These are phyloP conservation scores for Triops cancriformis DNA, from an alignment of 1,140 invertebrate genomes.

Conservation along the genomic window DNA sequence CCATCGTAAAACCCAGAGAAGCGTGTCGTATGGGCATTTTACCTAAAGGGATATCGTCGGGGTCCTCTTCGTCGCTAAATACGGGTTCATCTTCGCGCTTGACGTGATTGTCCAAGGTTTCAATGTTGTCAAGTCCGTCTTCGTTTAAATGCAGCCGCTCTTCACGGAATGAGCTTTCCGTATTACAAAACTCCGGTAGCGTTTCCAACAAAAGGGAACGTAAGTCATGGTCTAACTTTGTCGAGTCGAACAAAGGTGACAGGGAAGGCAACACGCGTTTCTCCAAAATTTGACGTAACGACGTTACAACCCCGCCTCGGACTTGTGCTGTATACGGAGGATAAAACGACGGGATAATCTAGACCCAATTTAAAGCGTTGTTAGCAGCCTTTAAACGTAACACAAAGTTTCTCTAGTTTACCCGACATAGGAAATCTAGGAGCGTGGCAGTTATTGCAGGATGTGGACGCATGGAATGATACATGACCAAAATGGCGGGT, in stretches of 20 bases:
- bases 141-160: neutral
- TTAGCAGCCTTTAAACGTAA: neutral
- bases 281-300: constrained; percentile 84
- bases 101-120: neutral
- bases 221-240: constrained; percentile 82
- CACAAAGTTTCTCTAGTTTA: constrained; percentile 39
- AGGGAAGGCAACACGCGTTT: constrained; percentile 85
- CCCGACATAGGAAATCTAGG: constrained; percentile 85
- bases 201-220: constrained; percentile 74
- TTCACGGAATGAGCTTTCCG: constrained; percentile 37
- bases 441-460: constrained; percentile 88
- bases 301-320: constrained; percentile 78
- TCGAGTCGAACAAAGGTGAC: constrained; percentile 83
- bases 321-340: constrained; percentile 75
- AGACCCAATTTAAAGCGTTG: constrained; percentile 36
- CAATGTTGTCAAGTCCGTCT: constrained; percentile 16
- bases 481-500: constrained; percentile 96
- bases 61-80: constrained; percentile 77
- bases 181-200: constrained; percentile 80
- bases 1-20: no score
- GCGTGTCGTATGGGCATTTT: constrained; percentile 37
- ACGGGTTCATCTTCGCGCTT: constrained; percentile 47
- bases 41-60: constrained; percentile 72
- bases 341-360: constrained; percentile 91
- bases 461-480: constrained; percentile 92